Base-by-base conservation (phyloP, 1,140 invertebrate genomes). In the Cydia amplana region DNA sequence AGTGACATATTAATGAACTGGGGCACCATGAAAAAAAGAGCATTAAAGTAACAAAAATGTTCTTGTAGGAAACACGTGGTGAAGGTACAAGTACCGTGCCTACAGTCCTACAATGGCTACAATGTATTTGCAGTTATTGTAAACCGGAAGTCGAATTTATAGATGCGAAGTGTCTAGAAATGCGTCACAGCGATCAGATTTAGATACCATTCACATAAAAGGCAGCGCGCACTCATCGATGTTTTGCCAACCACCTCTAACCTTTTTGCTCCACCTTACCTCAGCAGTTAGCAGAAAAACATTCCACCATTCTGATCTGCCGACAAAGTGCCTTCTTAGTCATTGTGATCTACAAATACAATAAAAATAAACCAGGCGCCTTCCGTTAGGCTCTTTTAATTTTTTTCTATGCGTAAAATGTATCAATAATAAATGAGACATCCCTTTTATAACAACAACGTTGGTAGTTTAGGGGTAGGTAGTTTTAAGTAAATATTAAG, bases 391-490 rank as follows among this genome's bases (percentile, higher is more conserved):
- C 75, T 77, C 77, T 78, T 84, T 78, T 74, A 84, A 79, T 85
- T 85, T 86, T 86, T 87, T 89, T 88, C 78, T 79, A 78, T 81
- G 88, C 87, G 87, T 91, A 91, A 92, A 91, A 91, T 92, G 91
- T 92, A 89, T 92, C 86, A 92, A 90, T 89, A 92, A 92, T 91
- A 92, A 92, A 91, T 91, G 88, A 92, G 88, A 90, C 87, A 87
- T 92, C 84, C 87, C 84, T 91, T 91, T 91, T 91, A 92, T 91
- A 87, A 84, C 82, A 77, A 77, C 78, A 80, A 88, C 87, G 79
- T 82, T 84, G 79, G 77, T 82, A 85, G 83, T 85, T 83, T 85
- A 84, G 25, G 80, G 81, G 82, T 80, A 83, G 81, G 82, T 80
- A 83, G 80, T 85, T 85, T 85, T 85, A 40, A 40, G 89, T 88